A percentile compares a stretch with the other conserved stretches of the same genome.
Conservation (phyloP, 2,888 invertebrate species). For the Ditylenchus weischeri region DNA sequence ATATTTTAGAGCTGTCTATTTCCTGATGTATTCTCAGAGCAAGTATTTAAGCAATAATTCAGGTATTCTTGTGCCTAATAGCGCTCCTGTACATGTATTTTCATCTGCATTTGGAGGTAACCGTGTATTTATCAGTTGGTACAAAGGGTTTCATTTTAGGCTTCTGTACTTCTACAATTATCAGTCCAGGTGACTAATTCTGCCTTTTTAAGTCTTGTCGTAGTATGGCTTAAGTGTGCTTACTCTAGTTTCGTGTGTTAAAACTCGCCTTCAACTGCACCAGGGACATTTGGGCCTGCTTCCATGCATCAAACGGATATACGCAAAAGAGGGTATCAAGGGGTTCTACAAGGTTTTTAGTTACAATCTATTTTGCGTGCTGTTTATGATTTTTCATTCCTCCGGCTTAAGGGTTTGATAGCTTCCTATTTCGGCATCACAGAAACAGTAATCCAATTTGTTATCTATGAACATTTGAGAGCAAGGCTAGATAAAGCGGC, state of each 20-base stretch:
- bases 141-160: slow-evolving; percentile 65
- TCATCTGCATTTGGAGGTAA: slow-evolving; percentile 88
- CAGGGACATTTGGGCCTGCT: slow-evolving; percentile 61
- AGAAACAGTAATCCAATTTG: slow-evolving; percentile 98
- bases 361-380: not conserved
- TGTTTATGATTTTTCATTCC: not conserved
- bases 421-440: slow-evolving; percentile 98
- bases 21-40: slow-evolving; percentile 92
- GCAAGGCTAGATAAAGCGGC: slow-evolving; percentile 29
- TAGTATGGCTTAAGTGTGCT: too few species aligned
- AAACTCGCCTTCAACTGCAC: slow-evolving; percentile 92
- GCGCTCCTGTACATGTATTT: slow-evolving; percentile 85
- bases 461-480: slow-evolving; percentile 89
- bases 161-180: slow-evolving; percentile 88
- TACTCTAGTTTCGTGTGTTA: slow-evolving; percentile 85
- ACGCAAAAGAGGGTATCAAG: slow-evolving; percentile 68
- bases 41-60: slow-evolving; percentile 74
- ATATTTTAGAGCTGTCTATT: slow-evolving; percentile 82
- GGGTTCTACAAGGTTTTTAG: slow-evolving; percentile 77
- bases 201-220: too few species aligned
- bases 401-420: slow-evolving; percentile 76
- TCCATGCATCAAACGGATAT: slow-evolving; percentile 58
- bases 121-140: slow-evolving; percentile 15
- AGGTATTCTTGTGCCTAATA: slow-evolving; percentile 71
- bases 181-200: slow-evolving; percentile 71